Base-by-base conservation (phyloP, 2,888 invertebrate species). In the Lottia gigantea region DNA sequence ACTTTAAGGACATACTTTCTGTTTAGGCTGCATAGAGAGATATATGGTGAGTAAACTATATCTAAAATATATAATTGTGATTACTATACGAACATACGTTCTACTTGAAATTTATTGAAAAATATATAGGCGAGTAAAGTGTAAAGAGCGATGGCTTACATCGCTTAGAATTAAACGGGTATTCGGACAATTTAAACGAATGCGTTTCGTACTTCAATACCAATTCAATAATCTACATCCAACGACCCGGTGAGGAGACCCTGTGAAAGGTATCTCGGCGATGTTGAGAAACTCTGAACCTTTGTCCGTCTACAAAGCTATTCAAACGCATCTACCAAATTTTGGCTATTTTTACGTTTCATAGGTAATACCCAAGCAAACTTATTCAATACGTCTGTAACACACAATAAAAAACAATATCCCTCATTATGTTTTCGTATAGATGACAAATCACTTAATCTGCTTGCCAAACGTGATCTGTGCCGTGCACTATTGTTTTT, bases 171-270 rank as follows among this genome's bases (percentile, higher is more conserved):
- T 73, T 89, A 0, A 87, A 86, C 70, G 66, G 68, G 3, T 82
- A 83, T 26, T 68, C 89, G 4, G 80, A 87, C 12, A 69, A 70
- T 25, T 71, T 89, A 8, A 80, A 75, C 7, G 67, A 76, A 46
- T 64, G 84, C 15, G 83, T 83, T 14, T 67, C 88, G 14, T 88
- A 89, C 74, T 86, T 75, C 64, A 87, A 89, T 65, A 89, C 88
- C 0, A 87, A 88, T 71, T 82, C 81, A 1, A 78, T 87, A 4
- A 83, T 88, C 47, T 88, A 80, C 68, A 71, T 78, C 14, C 66
- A 67, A 45, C 14, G 55, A 16, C 49, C 49, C 0, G 75, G 67
- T 1, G 66, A 73, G 15, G 16, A n/a, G 2, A 55, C 23, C 49
- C 15, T 0, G 46, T 4, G 78, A 75, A 6, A 70, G 71, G 19